Percentiles rank a stretch among this genome's conserved stretches.
Evolutionary conservation across 2,888 invertebrate genomes (phyloP).

Genomic region (Unio delphinus): DNA sequence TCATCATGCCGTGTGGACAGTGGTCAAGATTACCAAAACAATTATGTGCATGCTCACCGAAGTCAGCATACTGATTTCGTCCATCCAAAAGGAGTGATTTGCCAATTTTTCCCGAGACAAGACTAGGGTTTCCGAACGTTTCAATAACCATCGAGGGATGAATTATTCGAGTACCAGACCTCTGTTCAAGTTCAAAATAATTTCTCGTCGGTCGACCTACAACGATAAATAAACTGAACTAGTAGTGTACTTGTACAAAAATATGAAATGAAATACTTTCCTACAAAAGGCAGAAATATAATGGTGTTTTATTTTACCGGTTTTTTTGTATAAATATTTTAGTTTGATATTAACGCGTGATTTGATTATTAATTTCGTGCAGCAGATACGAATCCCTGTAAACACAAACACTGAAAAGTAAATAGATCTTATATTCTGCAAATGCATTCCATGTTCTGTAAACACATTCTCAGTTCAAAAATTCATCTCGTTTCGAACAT

Average conservation of each 20-base stretch:
- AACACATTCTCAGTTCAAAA: too few relatives aligned
- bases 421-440: too few relatives aligned
- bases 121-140: conserved; percentile 39
- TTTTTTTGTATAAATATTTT: too few relatives aligned
- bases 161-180: conserved; percentile 33
- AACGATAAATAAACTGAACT: not conserved
- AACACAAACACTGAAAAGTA: too few relatives aligned
- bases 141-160: conserved; percentile 42
- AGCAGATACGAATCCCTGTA: too few relatives aligned
- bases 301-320: too few relatives aligned
- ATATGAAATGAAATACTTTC: too few relatives aligned
- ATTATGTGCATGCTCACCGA: conserved; percentile 44
- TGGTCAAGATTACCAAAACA: conserved; percentile 62
- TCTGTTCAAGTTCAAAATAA: not conserved
- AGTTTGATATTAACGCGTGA: too few relatives aligned
- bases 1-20: conserved; percentile 54
- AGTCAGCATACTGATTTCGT: conserved; percentile 42
- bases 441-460: too few relatives aligned
- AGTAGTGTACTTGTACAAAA: not conserved
- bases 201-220: not conserved
- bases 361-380: too few relatives aligned
- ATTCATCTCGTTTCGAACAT: too few relatives aligned
- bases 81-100: conserved; percentile 51
- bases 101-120: conserved; percentile 54
- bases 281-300: too few relatives aligned